These are phyloP conservation scores for Synchiropus splendidus DNA, from an alignment of 2,113 vertebrate species.

Conservation along the genomic window DNA sequence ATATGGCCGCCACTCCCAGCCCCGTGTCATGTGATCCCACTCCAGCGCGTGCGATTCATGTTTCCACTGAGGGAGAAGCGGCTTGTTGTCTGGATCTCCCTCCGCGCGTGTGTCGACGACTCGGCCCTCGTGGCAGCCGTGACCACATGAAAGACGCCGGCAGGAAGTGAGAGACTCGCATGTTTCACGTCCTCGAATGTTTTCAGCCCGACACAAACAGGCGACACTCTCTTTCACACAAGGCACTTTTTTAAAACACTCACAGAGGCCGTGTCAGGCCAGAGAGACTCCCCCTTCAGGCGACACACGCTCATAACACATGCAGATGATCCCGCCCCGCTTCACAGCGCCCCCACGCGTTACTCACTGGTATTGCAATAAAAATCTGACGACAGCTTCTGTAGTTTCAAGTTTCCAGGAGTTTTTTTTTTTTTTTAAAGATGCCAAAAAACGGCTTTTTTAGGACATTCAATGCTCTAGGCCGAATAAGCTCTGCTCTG, in stretches of 20 bases:
- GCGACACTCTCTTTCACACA: conserved; percentile 6
- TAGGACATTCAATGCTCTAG: too few species aligned
- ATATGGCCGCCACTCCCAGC: not conserved
- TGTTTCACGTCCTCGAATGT: conserved; percentile 31
- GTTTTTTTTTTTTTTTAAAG: conserved; percentile 23
- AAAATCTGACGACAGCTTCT: conserved; percentile 19
- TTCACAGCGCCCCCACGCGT: conserved; percentile 30
- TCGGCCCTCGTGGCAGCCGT: too few species aligned
- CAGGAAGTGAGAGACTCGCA: conserved; percentile 41
- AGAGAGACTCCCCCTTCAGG: too few species aligned
- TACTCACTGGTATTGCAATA: conserved; percentile 36
- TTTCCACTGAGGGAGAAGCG: too few species aligned
- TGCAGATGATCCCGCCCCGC: too few species aligned
- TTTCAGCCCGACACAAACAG: conserved; percentile 15
- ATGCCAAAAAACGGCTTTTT: conserved; percentile 29
- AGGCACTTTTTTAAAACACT: conserved; percentile 37
- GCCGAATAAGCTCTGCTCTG: conserved; percentile 22
- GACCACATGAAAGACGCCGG: conserved; percentile 8
- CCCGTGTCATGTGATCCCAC: too few species aligned
- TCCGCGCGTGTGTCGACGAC: too few species aligned
- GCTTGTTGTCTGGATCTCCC: too few species aligned
- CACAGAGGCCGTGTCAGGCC: too few species aligned
- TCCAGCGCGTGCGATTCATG: too few species aligned
- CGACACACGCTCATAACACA: too few species aligned
- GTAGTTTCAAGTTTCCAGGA: conserved; percentile 59